A percentile compares a stretch with the other conserved stretches of the same genome.
phyloP scores from a whole-genome alignment of 2,113 vertebrate genomes.

The Festucalex cinctus region DNA sequence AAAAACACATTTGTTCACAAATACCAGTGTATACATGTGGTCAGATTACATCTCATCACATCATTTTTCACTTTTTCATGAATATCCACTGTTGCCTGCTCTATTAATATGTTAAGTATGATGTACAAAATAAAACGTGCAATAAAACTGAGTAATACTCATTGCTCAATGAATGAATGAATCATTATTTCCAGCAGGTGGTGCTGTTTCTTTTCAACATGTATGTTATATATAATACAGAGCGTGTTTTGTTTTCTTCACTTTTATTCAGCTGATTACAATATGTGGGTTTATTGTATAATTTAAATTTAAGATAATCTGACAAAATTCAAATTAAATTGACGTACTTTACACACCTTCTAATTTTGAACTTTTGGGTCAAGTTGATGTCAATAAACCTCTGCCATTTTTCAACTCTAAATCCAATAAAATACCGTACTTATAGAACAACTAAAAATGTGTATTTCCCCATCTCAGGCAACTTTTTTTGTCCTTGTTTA shows the following conservation, averaged over 20 bases:
- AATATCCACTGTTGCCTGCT: too few species aligned
- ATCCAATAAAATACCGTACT: not conserved
- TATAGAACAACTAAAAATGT: not conserved
- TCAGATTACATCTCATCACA: not conserved
- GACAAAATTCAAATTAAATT: not conserved
- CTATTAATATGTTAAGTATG: not conserved
- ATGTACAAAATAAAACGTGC: not conserved
- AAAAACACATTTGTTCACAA: not conserved
- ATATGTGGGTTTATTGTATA: not conserved
- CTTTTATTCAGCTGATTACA: not conserved
- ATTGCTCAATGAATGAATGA: not conserved
- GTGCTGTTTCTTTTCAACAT: not conserved
- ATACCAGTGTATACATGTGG: not conserved
- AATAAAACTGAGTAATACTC: too few species aligned
- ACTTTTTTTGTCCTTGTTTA: too few species aligned
- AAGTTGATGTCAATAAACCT: not conserved
- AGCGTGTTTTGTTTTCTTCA: not conserved
- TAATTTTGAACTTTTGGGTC: not conserved
- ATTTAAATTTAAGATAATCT: not conserved
- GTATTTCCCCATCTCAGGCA: not conserved
- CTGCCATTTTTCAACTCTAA: not conserved
- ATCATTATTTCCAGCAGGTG: not conserved
- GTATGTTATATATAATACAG: not conserved
- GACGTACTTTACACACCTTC: not conserved
- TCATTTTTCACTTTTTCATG: not conserved